Conservation (phyloP, 2,113 vertebrate species). For the Marcusenius ussheri region DNA sequence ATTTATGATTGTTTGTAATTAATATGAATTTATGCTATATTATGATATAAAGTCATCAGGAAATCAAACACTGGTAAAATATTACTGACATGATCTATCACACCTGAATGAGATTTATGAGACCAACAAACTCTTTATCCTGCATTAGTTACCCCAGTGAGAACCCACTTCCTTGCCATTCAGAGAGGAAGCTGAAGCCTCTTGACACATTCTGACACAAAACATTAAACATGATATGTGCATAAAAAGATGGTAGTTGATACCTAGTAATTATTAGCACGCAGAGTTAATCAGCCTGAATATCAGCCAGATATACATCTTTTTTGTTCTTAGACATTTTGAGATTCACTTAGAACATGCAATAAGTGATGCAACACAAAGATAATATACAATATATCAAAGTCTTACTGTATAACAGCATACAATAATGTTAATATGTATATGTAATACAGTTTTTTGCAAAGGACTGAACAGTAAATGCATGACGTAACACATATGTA, state of each 20-base stretch:
- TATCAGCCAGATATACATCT: neutral
- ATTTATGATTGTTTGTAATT: conserved; percentile 37
- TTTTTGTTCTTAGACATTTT: neutral
- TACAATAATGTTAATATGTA: neutral
- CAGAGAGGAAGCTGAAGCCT: neutral
- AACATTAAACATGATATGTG: neutral
- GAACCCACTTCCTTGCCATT: neutral
- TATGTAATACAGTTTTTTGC: neutral
- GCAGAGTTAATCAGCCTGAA: neutral
- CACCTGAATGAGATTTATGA: neutral
- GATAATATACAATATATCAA: neutral
- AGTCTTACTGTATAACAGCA: neutral
- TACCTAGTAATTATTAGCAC: neutral
- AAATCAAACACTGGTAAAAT: neutral
- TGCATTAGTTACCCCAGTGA: neutral
- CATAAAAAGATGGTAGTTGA: neutral
- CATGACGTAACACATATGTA: neutral
- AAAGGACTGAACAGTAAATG: neutral
- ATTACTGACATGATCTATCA: neutral
- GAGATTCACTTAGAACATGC: neutral
- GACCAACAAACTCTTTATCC: neutral
- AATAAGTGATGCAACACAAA: neutral
- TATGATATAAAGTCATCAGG: conserved; percentile 18
- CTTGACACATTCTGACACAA: neutral
- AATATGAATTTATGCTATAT: conserved; percentile 39